Percentiles rank a stretch among this genome's conserved stretches.
These are phyloP conservation scores for Pelosia muscerda DNA, from an alignment of 2,888 invertebrate species.

Conservation along the genomic window DNA sequence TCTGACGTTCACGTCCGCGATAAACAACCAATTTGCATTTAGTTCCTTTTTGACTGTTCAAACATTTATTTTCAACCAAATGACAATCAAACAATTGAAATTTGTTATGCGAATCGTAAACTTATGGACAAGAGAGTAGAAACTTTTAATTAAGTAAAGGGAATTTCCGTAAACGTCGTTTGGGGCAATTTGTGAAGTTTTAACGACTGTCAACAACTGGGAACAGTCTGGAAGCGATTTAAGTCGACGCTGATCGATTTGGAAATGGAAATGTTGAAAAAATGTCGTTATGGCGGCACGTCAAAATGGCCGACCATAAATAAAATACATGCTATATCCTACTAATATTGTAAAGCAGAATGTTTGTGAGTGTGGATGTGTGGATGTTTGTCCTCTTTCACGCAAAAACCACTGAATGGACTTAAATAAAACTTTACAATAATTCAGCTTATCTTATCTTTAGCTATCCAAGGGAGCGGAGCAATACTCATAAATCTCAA, in stretches of 20 bases:
- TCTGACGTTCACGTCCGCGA: constrained; percentile 10
- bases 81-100: constrained; percentile 57
- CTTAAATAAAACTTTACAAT: too few species aligned
- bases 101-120: constrained; percentile 55
- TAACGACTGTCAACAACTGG: constrained; percentile 70
- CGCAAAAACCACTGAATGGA: too few species aligned
- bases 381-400: too few species aligned
- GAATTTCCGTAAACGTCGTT: constrained; percentile 69
- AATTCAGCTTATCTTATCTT: too few species aligned
- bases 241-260: constrained; percentile 55
- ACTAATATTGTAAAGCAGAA: too few species aligned
- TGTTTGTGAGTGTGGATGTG: too few species aligned
- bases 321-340: neutral
- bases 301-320: constrained; percentile 27
- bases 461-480: too few species aligned
- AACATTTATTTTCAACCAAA: constrained; percentile 50
- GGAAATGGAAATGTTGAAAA: constrained; percentile 45
- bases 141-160: constrained; percentile 81
- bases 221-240: constrained; percentile 47
- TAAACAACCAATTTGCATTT: constrained; percentile 40
- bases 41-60: constrained; percentile 35
- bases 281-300: constrained; percentile 38
- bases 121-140: constrained; percentile 53
- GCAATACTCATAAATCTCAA: too few species aligned
- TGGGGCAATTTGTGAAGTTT: constrained; percentile 76